Evolutionary conservation across 2,888 invertebrate genomes (phyloP), one percentile per base, ranked within the genome.

Genomic region (Protonemura montana): DNA sequence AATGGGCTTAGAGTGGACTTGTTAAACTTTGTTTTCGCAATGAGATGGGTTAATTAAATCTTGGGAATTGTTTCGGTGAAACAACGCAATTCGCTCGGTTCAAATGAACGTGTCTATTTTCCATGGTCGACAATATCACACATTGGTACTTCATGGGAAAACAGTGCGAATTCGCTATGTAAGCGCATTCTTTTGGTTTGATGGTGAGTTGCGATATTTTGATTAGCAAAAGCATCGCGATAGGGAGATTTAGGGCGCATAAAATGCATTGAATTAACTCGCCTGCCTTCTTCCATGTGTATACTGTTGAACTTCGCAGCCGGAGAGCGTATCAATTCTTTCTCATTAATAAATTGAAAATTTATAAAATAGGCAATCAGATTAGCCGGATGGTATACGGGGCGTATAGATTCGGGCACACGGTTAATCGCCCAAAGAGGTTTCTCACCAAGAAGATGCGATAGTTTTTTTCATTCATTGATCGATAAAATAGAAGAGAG

Each of bases 271-370:
- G 10, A 35, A 35, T 35, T 35, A 6, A 35, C 35, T 10, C 35
- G 10, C n/a, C n/a, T n/a, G n/a, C n/a, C n/a, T n/a, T n/a, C n/a
- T n/a, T n/a, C n/a, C n/a, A n/a, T n/a, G n/a, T n/a, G n/a, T n/a
- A n/a, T n/a, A n/a, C 81, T 81, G 78, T 25, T 30, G 21, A 81
- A 81, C 28, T 21, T 7, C n/a, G 35, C 35, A 3, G 35, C 35
- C 10, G 35, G 35, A 21, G n/a, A n/a, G n/a, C n/a, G 16, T 59
- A 76, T 35, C 87, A 86, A 85, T 86, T 82, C 87, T 88, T 86
- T 88, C 86, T 88, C 87, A 88, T 88, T 87, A 88, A 88, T 86
- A 85, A 85, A 86, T 87, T 86, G 87, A 87, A 88, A 88, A 88
- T 87, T 88, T 88, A 87, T 87, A 86, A 87, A 88, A 88, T 86